Percentiles rank a stretch among this genome's conserved stretches.
These are phyloP conservation scores for Actenoides lindsayi DNA, from an alignment of 2,113 vertebrate species.

Conservation along the genomic window DNA sequence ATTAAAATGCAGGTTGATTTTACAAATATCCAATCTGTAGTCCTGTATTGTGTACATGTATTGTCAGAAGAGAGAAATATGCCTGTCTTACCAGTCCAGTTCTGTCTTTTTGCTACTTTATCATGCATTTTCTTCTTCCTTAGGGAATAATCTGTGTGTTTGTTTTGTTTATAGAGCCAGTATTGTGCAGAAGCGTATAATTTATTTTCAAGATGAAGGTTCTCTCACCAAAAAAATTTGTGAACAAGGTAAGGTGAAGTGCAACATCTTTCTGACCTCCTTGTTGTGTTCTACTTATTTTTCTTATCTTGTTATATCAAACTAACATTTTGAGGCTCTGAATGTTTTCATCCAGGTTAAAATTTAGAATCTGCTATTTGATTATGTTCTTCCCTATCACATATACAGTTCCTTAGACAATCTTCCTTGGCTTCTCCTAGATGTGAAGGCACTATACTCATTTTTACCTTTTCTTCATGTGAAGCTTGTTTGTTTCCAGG, in stretches of 20 bases:
- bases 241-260: constrained; percentile 89
- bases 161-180: constrained; percentile 82
- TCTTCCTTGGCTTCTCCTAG: not conserved
- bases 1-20: constrained; percentile 9
- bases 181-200: constrained; percentile 96
- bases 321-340: not conserved
- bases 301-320: not conserved
- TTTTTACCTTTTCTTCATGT: not conserved
- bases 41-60: not conserved
- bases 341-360: not conserved
- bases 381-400: not conserved
- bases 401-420: rapidly evolving
- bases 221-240: constrained; percentile 94
- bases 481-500: not conserved
- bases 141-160: not conserved
- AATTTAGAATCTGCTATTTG: not conserved
- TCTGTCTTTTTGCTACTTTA: not conserved
- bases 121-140: not conserved
- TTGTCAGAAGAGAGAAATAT: not conserved
- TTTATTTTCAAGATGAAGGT: constrained; percentile 98
- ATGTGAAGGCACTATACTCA: no score
- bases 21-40: not conserved
- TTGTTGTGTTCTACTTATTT: not conserved
- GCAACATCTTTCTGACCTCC: not conserved
- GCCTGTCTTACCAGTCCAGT: not conserved